Evolutionary conservation across 1,140 invertebrate species (phyloP).

Genomic region (Notospermus geniculatus): DNA sequence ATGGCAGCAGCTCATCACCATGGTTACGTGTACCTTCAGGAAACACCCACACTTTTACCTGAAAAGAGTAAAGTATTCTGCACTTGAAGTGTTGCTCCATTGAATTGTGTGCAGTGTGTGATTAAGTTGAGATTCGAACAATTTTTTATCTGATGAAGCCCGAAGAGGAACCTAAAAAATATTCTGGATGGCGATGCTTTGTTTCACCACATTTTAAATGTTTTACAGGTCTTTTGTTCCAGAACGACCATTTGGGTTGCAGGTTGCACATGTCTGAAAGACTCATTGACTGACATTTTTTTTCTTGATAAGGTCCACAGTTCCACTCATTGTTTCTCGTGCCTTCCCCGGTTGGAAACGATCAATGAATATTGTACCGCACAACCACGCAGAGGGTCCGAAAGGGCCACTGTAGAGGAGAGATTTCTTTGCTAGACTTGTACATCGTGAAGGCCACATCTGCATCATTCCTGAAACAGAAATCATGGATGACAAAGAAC

Average conservation of each 20-base stretch:
- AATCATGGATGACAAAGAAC: slow-evolving; percentile 10
- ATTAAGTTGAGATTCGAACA: no score
- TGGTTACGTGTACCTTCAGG: slow-evolving; percentile 60
- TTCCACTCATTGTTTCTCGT: slow-evolving; percentile 71
- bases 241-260: no score
- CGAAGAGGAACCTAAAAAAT: no score
- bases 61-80: slow-evolving; percentile 21
- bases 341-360: slow-evolving; percentile 75
- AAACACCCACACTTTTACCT: slow-evolving; percentile 57
- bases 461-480: slow-evolving; percentile 70
- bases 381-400: slow-evolving; percentile 82
- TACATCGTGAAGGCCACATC: slow-evolving; percentile 79
- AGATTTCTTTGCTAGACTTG: slow-evolving; percentile 84
- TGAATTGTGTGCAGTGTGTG: no score
- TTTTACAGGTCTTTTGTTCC: no score
- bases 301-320: slow-evolving; percentile 63
- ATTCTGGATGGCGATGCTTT: no score
- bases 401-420: slow-evolving; percentile 87
- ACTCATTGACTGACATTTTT: slow-evolving; percentile 42
- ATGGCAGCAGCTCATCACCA: slow-evolving; percentile 55
- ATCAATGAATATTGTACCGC: slow-evolving; percentile 88
- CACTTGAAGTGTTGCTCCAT: no score
- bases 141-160: no score
- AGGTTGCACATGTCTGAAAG: no score
- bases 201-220: no score